A percentile compares a stretch with the other conserved stretches of the same genome.
Conservation (phyloP, 2,888 invertebrate species). For the Eledone cirrhosa region DNA sequence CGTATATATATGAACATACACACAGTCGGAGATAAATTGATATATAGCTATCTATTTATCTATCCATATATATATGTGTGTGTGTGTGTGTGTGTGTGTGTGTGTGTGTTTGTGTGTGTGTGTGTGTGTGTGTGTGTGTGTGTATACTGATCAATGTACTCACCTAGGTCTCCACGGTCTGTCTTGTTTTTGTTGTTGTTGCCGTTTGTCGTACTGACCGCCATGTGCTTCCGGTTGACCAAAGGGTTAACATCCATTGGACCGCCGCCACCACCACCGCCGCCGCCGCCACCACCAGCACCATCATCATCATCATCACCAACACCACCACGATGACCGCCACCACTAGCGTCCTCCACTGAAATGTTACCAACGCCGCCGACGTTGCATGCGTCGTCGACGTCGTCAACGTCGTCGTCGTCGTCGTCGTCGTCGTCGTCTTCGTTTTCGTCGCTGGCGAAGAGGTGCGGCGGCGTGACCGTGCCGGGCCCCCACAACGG, state of each 20-base stretch:
- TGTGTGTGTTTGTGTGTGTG: neutral
- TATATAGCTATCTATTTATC: neutral
- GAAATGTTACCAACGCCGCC: too few species aligned
- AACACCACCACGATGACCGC: too few species aligned
- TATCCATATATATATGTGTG: neutral
- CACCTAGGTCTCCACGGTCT: neutral
- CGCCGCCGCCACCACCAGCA: too few species aligned
- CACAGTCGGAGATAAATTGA: neutral
- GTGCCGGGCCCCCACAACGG: conserved; percentile 67
- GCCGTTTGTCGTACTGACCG: too few species aligned
- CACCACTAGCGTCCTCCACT: too few species aligned
- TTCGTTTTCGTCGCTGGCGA: conserved; percentile 29
- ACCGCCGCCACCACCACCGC: too few species aligned
- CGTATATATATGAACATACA: neutral
- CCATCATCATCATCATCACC: too few species aligned
- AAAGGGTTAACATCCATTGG: too few species aligned
- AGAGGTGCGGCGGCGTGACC: conserved; percentile 56
- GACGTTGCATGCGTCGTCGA: too few species aligned
- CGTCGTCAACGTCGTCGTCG: too few species aligned
- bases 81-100: neutral
- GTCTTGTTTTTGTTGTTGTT: too few species aligned
- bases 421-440: conserved; percentile 29
- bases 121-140: neutral
- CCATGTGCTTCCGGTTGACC: too few species aligned
- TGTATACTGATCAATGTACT: neutral